Conservation (phyloP, 2,888 invertebrate genomes). For the Dolomedes plantarius region DNA sequence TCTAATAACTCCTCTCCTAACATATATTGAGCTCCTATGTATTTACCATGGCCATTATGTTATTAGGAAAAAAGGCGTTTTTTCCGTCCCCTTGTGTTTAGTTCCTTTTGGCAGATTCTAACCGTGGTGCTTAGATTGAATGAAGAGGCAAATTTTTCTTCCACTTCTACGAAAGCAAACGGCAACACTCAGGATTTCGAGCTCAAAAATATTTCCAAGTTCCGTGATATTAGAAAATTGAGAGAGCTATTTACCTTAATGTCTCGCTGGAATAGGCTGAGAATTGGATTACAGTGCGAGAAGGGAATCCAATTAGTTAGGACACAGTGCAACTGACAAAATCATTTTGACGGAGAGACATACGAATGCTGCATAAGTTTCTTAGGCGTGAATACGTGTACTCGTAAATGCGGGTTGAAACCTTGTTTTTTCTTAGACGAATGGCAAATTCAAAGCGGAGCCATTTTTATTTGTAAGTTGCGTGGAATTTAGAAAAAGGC, state of each 20-base stretch:
- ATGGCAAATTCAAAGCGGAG: no score
- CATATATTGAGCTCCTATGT: constrained; percentile 35
- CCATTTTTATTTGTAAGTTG: no score
- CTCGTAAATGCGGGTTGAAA: no score
- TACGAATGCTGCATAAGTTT: no score
- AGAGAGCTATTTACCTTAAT: background rate
- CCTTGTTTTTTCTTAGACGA: no score
- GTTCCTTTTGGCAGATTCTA: constrained; percentile 6
- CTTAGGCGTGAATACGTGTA: no score
- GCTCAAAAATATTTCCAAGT: background rate
- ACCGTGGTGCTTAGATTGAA: background rate
- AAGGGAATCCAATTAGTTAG: background rate
- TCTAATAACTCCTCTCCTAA: constrained; percentile 61
- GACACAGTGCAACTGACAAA: background rate
- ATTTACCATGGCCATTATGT: constrained; percentile 54
- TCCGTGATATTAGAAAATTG: background rate
- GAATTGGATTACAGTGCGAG: background rate
- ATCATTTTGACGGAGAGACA: no score
- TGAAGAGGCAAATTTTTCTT: background rate
- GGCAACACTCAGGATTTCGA: background rate
- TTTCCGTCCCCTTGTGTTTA: background rate
- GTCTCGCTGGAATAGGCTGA: background rate
- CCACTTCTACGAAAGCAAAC: background rate
- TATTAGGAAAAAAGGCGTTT: constrained; percentile 45
- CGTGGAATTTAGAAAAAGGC: no score